Percentiles rank a stretch among this genome's conserved stretches.
phyloP scores from a whole-genome alignment of 2,113 vertebrate genomes.

The Glaucomys volans region DNA sequence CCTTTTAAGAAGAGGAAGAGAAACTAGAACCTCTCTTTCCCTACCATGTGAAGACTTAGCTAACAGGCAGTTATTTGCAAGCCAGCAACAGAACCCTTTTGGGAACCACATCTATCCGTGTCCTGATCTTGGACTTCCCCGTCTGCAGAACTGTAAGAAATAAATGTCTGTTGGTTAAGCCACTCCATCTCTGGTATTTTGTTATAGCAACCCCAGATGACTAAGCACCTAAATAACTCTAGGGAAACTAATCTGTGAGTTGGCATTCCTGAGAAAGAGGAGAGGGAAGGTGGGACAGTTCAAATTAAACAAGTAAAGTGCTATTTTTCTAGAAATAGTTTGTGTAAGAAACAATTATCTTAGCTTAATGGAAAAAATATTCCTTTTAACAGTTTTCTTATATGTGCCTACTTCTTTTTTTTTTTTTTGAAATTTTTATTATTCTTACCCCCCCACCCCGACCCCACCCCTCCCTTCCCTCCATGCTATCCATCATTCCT shows the following conservation, averaged over 20 bases:
- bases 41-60: background rate
- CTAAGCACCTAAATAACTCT: background rate
- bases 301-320: background rate
- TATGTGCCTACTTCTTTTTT: too few species aligned
- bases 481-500: too few species aligned
- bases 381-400: background rate
- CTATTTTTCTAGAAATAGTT: constrained; percentile 20
- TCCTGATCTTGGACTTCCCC: background rate
- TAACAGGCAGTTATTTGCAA: background rate
- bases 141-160: background rate
- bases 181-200: background rate
- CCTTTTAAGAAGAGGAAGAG: background rate
- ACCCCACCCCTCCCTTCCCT: too few species aligned
- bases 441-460: too few species aligned
- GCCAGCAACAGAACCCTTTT: background rate
- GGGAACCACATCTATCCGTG: background rate
- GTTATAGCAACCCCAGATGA: background rate
- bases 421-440: too few species aligned
- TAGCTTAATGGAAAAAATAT: background rate
- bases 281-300: background rate
- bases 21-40: background rate
- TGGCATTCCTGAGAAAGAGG: background rate
- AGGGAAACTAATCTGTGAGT: background rate
- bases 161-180: background rate
- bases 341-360: background rate